Base-by-base conservation (phyloP, 2,113 vertebrate species). In the Eupsittula cactorum region DNA sequence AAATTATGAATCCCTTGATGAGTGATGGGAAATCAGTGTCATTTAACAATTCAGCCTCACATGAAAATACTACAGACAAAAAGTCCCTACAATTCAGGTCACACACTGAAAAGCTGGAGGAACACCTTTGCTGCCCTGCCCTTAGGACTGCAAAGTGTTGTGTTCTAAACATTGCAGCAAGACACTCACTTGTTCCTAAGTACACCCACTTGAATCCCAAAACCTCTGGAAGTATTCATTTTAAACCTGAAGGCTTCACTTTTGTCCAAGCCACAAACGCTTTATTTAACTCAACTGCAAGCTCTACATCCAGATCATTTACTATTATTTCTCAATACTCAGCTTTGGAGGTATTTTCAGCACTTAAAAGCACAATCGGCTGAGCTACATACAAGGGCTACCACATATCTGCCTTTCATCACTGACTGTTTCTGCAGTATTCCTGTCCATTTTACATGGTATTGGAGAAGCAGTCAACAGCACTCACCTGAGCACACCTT, bases 401-500 rank as follows among this genome's bases (percentile, higher is more conserved):
- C 74, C 39, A 44, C 31, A 28, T 17, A 67, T 28, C 16, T 46
- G 28, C 28, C 50, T 65, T 13, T 5, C 64, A 37, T 5, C 20
- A 10, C 87, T n/a, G 82, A 24, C 83, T n/a, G 49, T 27, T 81
- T 49, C 52, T 69, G 47, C 28, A 69, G 1, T 17, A 12, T 12
- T 50, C 77, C 69, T 82, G 55, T 16, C 65, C 16, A 11, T 62
- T 60, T 49, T 7, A 18, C 0, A 3, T 6, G 6, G n/a, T 8
- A 50, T 7, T 31, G 46, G 50, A 35, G 75, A 50, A 87, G 44
- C 64, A 35, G 33, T 7, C 33, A 65, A 55, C 53, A 82, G 55
- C 16, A 20, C 98, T 97, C 94, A 99, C 99, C 98, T 99, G 99
- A 33, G 99, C 99, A 79, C 99, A 99, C 46, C 99, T 98, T 73